Conservation (phyloP, 2,113 vertebrate genomes). For the Chloropsis hardwickii region DNA sequence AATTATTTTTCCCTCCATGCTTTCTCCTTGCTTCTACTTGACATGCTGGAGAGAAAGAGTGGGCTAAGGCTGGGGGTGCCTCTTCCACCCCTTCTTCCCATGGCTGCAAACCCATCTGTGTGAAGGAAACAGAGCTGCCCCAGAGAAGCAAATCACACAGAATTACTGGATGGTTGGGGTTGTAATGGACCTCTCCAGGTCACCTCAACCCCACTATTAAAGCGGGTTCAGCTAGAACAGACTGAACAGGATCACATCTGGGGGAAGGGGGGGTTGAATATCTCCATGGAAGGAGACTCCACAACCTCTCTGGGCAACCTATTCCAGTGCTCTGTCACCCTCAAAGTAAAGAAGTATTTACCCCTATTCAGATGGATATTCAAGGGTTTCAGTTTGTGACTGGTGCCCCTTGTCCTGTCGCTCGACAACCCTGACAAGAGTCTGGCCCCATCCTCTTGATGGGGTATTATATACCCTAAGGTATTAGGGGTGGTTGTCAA, state of each 20-base stretch:
- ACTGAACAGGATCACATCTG: background rate
- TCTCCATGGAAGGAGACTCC: background rate
- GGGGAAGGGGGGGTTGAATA: background rate
- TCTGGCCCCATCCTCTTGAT: background rate
- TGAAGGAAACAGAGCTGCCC: background rate
- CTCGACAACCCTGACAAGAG: background rate
- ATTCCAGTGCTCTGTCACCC: background rate
- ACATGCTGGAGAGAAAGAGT: background rate
- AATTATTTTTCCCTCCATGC: background rate
- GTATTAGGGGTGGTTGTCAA: background rate
- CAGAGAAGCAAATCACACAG: background rate
- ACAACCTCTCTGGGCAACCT: background rate
- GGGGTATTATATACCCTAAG: too few species aligned
- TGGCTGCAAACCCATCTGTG: background rate
- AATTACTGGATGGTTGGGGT: background rate
- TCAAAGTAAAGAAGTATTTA: background rate
- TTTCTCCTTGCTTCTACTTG: background rate
- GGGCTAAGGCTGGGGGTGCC: background rate
- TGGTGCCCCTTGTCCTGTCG: background rate
- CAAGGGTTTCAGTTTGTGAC: background rate
- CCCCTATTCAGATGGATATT: background rate
- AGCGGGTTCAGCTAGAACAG: background rate
- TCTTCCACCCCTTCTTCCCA: background rate
- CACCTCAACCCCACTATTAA: background rate
- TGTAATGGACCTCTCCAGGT: background rate